phyloP scores from a whole-genome alignment of 2,113 vertebrate species.

The Saimiri boliviensis region DNA sequence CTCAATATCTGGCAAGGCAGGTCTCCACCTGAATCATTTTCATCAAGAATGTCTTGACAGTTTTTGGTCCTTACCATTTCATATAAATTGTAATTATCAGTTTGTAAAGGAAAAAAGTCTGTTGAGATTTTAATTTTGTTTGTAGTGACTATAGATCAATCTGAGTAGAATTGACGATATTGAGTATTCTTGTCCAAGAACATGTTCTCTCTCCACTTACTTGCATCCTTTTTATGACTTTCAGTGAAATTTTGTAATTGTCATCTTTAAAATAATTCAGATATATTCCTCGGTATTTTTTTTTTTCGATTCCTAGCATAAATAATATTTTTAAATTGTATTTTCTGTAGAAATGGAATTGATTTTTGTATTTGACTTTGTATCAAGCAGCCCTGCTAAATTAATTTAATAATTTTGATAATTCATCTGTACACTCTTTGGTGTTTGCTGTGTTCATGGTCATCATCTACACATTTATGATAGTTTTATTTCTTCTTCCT shows the following conservation, averaged over 20 bases:
- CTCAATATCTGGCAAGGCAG: not conserved
- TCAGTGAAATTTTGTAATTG: not conserved
- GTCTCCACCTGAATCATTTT: not conserved
- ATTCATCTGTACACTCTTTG: not conserved
- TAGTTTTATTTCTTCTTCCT: slow-evolving; percentile 27
- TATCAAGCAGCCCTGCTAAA: not conserved
- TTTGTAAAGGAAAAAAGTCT: not conserved
- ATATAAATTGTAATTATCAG: not conserved
- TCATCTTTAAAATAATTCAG: slow-evolving; percentile 31
- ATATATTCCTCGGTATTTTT: slow-evolving; percentile 7
- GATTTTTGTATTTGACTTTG: slow-evolving; percentile 28
- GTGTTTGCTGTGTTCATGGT: not conserved
- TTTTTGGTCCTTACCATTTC: not conserved
- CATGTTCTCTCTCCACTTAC: not conserved
- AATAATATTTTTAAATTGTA: slow-evolving; percentile 3
- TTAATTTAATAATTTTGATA: slow-evolving; percentile 43
- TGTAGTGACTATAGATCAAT: not conserved
- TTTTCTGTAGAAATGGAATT: not conserved
- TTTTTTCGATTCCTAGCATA: not conserved
- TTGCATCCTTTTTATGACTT: not conserved
- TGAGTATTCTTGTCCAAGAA: not conserved
- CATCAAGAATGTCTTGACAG: not conserved
- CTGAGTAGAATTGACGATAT: not conserved
- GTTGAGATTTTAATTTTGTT: not conserved
- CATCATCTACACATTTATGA: not conserved